Evolutionary conservation across 2,113 vertebrate genomes (phyloP), one percentile per base, ranked within the genome.

Genomic region (Balaenoptera acutorostrata): DNA sequence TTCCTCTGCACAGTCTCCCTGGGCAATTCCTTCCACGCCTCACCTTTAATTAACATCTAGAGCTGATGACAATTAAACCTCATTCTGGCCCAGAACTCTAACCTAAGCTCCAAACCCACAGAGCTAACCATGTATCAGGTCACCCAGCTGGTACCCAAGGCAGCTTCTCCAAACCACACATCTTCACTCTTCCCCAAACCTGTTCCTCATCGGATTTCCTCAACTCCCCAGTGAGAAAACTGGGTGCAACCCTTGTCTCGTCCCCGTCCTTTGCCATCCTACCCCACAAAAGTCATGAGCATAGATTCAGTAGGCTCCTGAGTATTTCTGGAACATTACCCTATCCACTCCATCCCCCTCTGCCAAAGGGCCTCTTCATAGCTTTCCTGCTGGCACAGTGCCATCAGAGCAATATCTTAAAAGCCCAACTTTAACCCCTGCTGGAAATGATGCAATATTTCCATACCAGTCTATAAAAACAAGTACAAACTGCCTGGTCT

Each of bases 111-210:
- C 33, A 49, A 55, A 64, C 17, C 11, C 20, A 33, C 5, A 0
- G 83, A 71, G 57, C 21, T 27, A 6, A 49, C 61, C 36, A 0
- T 0, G 14, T 0, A 0, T 17, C 14, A 27, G 46, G n/a, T 57
- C 6, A 1, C 39, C 33, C 0, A 36, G 3, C 12, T 20, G 17
- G 25, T 2, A 0, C 33, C 11, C 14, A n/a, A 27, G 46, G 31
- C 15, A 20, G 25, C 11, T 4, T 29, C 17, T 31, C 29, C 55
- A 2, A 8, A 23, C 4, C 29, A 9, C 14, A 23, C 8, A 0
- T 31, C 36, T 15, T 11, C 0, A 0, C 23, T 52, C 57, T 9
- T 61, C 44, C 27, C 46, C 66, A 14, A 0, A 7, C 29, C 52
- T 15, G 5, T 1, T n/a, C 46, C 92, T 68, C 10, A 0, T 11